Evolutionary conservation across 2,113 vertebrate genomes (phyloP), one percentile per base, ranked within the genome.

Genomic region (Rhinopomastus cyanomelas): DNA sequence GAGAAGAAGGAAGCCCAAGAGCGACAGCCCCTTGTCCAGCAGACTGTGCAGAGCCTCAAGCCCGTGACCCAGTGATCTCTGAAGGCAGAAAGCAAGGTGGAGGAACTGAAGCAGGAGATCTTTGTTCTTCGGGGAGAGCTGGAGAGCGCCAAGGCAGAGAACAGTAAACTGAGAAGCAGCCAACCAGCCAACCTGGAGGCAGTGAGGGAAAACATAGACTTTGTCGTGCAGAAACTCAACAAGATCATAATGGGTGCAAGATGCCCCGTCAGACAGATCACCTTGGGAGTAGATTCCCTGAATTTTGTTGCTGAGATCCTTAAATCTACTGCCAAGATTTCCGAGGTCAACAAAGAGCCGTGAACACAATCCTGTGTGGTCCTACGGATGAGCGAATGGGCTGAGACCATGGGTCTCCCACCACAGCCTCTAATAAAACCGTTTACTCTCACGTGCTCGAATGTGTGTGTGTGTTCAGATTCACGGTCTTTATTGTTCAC

Each of bases 21-120:
- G 32, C 84, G 98, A 56, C 97, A 98, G 95, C 96, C 91, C 49
- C 96, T 98, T 95, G 95, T 97, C 14, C 97, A 98, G 27, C 96
- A 95, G 57, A 97, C 96, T 61, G 97, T 98, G 73, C 85, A 96
- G 85, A 98, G 93, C 71, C 97, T 98, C 36, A 97, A 97, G 48
- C 59, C 97, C 39, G 98, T 98, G 98, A 98, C 97, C 96, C 97
- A 98, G 79, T 67, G 97, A 83, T 98, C 98, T 4, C 71, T 98
- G 65, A 97, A 97, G 76, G 98, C 98, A 4, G 98, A 98, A 94
- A 95, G 36, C 66, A 91, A 77, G 0, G 85, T 97, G 20, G 96
- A 97, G 57, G 98, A 94, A 88, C 89, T 98, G 89, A 98, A 97
- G 79, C 88, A 94, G 67, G 97, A 98, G 77, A 75, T 98, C n/a